A percentile compares a stretch with the other conserved stretches of the same genome.
These are phyloP conservation scores for Horisme vitalbata DNA, from an alignment of 2,888 invertebrate genomes.

Conservation along the genomic window DNA sequence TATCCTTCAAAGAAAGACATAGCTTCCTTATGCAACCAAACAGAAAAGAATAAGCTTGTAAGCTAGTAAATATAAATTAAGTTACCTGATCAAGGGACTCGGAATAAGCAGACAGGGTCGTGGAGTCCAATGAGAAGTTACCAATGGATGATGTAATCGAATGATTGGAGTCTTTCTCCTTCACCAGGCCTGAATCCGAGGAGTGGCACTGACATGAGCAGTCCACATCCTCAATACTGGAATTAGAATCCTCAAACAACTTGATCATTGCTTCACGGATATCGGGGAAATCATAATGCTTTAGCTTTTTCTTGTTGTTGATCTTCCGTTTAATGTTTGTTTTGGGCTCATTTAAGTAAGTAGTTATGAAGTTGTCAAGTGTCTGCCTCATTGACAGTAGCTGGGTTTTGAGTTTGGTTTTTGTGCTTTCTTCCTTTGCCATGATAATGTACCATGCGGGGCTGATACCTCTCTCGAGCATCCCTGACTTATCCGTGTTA, in stretches of 20 bases:
- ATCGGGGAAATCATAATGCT: constrained; percentile 70
- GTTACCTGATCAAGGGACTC: constrained; percentile 68
- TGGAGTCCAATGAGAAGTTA: constrained; percentile 66
- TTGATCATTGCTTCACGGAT: constrained; percentile 63
- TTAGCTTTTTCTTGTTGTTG: constrained; percentile 62
- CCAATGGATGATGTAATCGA: constrained; percentile 73
- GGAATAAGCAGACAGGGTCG: constrained; percentile 68
- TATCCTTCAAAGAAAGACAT: no score
- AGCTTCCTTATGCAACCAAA: no score
- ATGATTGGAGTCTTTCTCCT: constrained; percentile 49
- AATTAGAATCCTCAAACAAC: constrained; percentile 48
- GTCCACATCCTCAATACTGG: constrained; percentile 20
- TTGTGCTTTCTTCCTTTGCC: constrained; percentile 63
- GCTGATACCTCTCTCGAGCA: constrained; percentile 44
- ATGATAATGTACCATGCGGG: constrained; percentile 66
- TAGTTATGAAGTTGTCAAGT: constrained; percentile 57
- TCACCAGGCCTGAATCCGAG: constrained; percentile 55
- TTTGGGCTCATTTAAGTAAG: constrained; percentile 46
- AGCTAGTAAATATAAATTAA: no score
- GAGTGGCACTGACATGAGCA: constrained; percentile 46
- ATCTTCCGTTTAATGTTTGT: constrained; percentile 33
- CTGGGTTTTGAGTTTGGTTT: constrained; percentile 58
- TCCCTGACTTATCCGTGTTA: constrained; percentile 46
- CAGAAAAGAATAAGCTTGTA: no score
- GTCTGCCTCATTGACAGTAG: constrained; percentile 55